phyloP scores from a whole-genome alignment of 1,140 invertebrate genomes.

The Acromyrmex echinatior region DNA sequence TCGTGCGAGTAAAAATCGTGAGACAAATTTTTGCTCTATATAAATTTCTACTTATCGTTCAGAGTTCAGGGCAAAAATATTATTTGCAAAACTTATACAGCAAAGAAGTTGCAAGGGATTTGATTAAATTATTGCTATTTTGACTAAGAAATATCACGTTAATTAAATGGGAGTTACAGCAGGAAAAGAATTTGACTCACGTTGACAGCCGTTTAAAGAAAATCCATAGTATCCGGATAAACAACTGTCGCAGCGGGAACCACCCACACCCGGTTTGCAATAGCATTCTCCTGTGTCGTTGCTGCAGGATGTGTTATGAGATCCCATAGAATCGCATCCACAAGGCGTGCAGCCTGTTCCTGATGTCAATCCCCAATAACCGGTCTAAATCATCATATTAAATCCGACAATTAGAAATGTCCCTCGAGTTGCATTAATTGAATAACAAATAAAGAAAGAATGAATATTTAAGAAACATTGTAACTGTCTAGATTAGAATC shows the following conservation, averaged over 20 bases:
- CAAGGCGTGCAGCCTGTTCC: constrained; percentile 91
- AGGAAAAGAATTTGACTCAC: constrained; percentile 86
- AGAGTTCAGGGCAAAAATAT: background rate
- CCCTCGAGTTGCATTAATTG: background rate
- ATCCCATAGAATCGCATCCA: constrained; percentile 92
- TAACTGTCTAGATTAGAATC: background rate
- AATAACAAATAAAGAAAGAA: background rate
- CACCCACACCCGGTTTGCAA: constrained; percentile 95
- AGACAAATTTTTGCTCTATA: background rate
- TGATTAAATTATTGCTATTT: background rate
- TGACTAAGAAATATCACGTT: background rate
- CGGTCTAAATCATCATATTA: constrained; percentile 86
- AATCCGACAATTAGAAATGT: constrained; percentile 15
- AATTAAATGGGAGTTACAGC: background rate
- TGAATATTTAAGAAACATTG: background rate
- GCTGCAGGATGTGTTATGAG: constrained; percentile 91
- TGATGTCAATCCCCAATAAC: constrained; percentile 92
- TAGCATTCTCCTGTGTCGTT: constrained; percentile 92
- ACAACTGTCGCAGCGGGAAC: constrained; percentile 93
- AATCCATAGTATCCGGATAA: constrained; percentile 94
- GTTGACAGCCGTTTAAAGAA: constrained; percentile 92
- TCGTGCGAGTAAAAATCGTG: background rate
- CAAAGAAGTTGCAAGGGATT: background rate
- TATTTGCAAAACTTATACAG: background rate
- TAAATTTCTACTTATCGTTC: background rate